phyloP scores from a whole-genome alignment of 2,797 vertebrate species.

The Sebastes wilsoni region DNA sequence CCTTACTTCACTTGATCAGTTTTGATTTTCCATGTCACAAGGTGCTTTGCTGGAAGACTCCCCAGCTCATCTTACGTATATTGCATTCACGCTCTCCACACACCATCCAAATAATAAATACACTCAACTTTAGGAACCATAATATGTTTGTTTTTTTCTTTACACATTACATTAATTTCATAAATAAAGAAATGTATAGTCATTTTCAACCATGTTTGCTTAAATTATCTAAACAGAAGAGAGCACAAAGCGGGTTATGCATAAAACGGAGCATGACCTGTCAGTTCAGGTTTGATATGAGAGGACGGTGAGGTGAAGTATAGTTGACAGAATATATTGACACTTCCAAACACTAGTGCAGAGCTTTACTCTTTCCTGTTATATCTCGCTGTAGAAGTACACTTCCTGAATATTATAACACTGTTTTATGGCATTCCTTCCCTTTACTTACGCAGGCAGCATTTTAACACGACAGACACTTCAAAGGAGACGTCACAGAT shows the following conservation, averaged over 20 bases:
- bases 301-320: slow-evolving; percentile 46
- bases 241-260: slow-evolving; percentile 53
- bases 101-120: slow-evolving; percentile 80
- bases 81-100: slow-evolving; percentile 68
- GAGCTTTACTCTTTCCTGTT: slow-evolving; percentile 16
- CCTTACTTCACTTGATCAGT: slow-evolving; percentile 29
- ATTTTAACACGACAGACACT: slow-evolving; percentile 2
- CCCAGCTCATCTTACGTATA: slow-evolving; percentile 41
- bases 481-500: slow-evolving; percentile 11
- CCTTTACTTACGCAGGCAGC: slow-evolving; percentile 46
- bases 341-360: slow-evolving; percentile 47
- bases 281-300: slow-evolving; percentile 53
- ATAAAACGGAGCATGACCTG: slow-evolving; percentile 41
- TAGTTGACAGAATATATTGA: slow-evolving; percentile 31
- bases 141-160: slow-evolving; percentile 11
- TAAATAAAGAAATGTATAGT: slow-evolving; percentile 78
- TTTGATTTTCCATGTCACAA: slow-evolving; percentile 51
- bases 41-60: slow-evolving; percentile 55
- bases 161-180: slow-evolving; percentile 65
- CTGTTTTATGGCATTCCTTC: slow-evolving; percentile 65
- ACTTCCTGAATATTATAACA: slow-evolving; percentile 54
- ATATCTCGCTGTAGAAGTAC: slow-evolving; percentile 22
- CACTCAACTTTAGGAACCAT: slow-evolving; percentile 66
- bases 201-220: slow-evolving; percentile 53
- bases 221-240: slow-evolving; percentile 54